Percentiles rank a stretch among this genome's conserved stretches.
Conservation (phyloP, 2,888 invertebrate genomes). For the Lasioglossum leucozonium region DNA sequence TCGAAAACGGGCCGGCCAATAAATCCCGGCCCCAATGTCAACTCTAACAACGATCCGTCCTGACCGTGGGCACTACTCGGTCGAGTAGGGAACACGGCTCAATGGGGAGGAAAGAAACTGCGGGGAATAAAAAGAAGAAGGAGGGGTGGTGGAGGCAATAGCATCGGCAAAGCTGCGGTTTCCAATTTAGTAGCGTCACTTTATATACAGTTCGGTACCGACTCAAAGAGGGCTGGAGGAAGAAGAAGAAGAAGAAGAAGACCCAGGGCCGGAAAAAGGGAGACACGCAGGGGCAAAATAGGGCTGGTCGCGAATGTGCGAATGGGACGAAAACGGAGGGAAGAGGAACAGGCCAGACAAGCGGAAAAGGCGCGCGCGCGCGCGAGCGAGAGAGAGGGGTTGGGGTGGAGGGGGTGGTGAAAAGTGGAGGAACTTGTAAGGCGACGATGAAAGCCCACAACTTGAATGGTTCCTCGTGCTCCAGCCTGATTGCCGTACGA, state of each 20-base stretch:
- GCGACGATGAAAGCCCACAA: constrained; percentile 69
- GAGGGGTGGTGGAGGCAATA: constrained; percentile 44
- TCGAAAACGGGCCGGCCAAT: constrained; percentile 55
- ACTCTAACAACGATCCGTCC: constrained; percentile 62
- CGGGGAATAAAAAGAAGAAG: constrained; percentile 39
- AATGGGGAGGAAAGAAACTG: constrained; percentile 47
- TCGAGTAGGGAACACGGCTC: constrained; percentile 26
- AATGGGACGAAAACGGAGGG: constrained; percentile 27
- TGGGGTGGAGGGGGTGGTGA: neutral
- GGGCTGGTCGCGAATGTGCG: constrained; percentile 29
- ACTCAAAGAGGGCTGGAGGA: constrained; percentile 52
- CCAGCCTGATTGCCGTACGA: constrained; percentile 70
- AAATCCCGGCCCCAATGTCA: constrained; percentile 65
- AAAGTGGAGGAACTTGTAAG: constrained; percentile 61
- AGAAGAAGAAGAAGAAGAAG: neutral
- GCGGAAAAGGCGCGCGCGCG: neutral
- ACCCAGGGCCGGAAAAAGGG: neutral
- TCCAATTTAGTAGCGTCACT: constrained; percentile 72
- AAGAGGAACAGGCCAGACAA: neutral
- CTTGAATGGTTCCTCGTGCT: constrained; percentile 68
- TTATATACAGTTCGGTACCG: constrained; percentile 66
- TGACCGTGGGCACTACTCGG: constrained; percentile 39
- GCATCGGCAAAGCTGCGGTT: constrained; percentile 72
- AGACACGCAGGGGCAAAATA: neutral
- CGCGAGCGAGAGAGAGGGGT: neutral